Percentiles rank a stretch among this genome's conserved stretches.
phyloP scores from a whole-genome alignment of 2,888 invertebrate genomes.

The Rhingia campestris region DNA sequence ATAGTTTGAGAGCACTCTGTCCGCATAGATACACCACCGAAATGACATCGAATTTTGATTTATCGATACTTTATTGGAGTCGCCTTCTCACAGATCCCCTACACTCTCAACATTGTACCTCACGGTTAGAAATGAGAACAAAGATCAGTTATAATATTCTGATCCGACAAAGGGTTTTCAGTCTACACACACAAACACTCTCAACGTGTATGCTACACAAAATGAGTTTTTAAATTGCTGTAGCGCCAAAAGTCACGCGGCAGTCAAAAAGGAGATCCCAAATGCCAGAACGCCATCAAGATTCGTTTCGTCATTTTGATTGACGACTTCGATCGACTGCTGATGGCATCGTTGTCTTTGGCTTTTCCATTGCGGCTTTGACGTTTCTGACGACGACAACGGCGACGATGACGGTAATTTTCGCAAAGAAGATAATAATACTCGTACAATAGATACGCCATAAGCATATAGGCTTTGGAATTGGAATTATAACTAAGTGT shows the following conservation, averaged over 20 bases:
- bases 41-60: constrained; percentile 69
- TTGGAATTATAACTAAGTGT: constrained; percentile 44
- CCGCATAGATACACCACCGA: constrained; percentile 45
- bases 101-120: constrained; percentile 25
- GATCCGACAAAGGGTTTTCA: constrained; percentile 68
- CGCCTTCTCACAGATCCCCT: constrained; percentile 7
- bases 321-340: constrained; percentile 69
- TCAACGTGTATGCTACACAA: neutral
- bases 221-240: constrained; percentile 47
- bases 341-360: constrained; percentile 61
- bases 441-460: constrained; percentile 38
- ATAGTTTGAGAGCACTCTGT: constrained; percentile 41
- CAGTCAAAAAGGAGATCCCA: constrained; percentile 68
- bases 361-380: constrained; percentile 37
- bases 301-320: constrained; percentile 74
- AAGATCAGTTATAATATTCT: constrained; percentile 61
- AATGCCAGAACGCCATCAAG: constrained; percentile 73
- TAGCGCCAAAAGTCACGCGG: constrained; percentile 74
- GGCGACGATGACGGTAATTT: constrained; percentile 42
- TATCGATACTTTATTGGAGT: constrained; percentile 54
- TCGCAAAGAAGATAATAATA: constrained; percentile 55
- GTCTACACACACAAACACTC: constrained; percentile 13
- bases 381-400: constrained; percentile 30
- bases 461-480: constrained; percentile 15
- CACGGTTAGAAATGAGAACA: constrained; percentile 65